These are phyloP conservation scores for Dreissena rostriformis DNA, from an alignment of 1,140 invertebrate species.

Conservation along the genomic window DNA sequence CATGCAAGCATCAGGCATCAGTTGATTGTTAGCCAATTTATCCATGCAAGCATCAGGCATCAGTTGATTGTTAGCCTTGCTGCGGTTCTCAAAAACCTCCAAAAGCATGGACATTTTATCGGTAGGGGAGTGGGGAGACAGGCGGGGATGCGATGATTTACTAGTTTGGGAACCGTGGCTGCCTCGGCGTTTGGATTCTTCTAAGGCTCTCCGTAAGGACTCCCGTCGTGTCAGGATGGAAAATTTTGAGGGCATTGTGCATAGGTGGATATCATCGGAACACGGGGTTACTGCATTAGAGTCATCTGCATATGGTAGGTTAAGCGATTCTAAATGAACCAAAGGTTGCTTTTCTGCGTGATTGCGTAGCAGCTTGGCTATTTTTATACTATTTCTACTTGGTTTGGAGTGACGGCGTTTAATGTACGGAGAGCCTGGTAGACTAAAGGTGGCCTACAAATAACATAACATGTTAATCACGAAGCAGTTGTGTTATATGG, in stretches of 20 bases:
- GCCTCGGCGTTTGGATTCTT: slow-evolving; percentile 70
- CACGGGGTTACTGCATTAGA: slow-evolving; percentile 98
- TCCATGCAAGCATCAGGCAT: slow-evolving; percentile 76
- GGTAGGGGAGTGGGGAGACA: slow-evolving; percentile 48
- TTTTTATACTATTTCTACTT: slow-evolving; percentile 55
- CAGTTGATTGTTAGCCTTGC: slow-evolving; percentile 60
- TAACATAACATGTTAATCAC: slow-evolving; percentile 17
- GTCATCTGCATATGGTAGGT: slow-evolving; percentile 98
- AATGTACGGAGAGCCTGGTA: slow-evolving; percentile 98
- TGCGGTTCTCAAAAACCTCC: slow-evolving; percentile 40
- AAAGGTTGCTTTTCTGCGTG: slow-evolving; percentile 93
- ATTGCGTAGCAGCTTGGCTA: slow-evolving; percentile 89
- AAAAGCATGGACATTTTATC: slow-evolving; percentile 46
- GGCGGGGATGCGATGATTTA: slow-evolving; percentile 67
- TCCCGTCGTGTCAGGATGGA: slow-evolving; percentile 65
- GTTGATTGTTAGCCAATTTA: slow-evolving; percentile 62
- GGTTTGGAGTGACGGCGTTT: slow-evolving; percentile 85
- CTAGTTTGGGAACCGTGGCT: slow-evolving; percentile 74
- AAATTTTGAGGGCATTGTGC: slow-evolving; percentile 75
- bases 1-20: slow-evolving; percentile 74
- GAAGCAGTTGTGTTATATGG: neutral
- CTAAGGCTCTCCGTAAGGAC: slow-evolving; percentile 61
- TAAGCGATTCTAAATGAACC: slow-evolving; percentile 97
- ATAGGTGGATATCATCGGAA: slow-evolving; percentile 90
- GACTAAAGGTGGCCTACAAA: slow-evolving; percentile 95